Evolutionary conservation across 2,797 vertebrate species (phyloP).

Genomic region (Xenops minutus): DNA sequence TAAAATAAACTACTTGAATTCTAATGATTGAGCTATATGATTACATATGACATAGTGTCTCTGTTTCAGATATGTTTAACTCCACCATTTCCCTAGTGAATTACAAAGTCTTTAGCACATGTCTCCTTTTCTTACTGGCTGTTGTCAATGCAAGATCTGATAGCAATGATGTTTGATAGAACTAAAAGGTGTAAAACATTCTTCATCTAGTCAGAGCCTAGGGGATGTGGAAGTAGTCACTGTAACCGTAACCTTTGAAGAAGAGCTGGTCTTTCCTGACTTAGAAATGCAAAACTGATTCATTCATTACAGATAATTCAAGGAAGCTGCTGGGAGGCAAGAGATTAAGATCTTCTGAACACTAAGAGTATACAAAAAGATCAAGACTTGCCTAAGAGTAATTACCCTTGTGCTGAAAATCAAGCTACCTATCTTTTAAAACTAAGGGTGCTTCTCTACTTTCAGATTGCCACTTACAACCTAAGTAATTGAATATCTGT

Average conservation of each 20-base stretch:
- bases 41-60: neutral
- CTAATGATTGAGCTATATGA: neutral
- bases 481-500: neutral
- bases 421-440: neutral
- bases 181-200: neutral
- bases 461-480: neutral
- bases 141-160: neutral
- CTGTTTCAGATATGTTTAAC: neutral
- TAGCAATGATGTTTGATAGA: neutral
- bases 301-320: neutral
- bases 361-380: neutral
- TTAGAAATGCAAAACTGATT: neutral
- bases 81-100: neutral
- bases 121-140: neutral
- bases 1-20: neutral
- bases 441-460: neutral
- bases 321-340: neutral
- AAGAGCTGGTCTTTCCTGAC: neutral
- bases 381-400: neutral
- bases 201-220: neutral
- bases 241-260: neutral
- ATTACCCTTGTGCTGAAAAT: neutral
- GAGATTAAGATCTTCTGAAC: neutral
- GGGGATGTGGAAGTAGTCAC: neutral
- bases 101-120: neutral